Conservation (phyloP, 2,797 vertebrate genomes). For the Bradypus variegatus region DNA sequence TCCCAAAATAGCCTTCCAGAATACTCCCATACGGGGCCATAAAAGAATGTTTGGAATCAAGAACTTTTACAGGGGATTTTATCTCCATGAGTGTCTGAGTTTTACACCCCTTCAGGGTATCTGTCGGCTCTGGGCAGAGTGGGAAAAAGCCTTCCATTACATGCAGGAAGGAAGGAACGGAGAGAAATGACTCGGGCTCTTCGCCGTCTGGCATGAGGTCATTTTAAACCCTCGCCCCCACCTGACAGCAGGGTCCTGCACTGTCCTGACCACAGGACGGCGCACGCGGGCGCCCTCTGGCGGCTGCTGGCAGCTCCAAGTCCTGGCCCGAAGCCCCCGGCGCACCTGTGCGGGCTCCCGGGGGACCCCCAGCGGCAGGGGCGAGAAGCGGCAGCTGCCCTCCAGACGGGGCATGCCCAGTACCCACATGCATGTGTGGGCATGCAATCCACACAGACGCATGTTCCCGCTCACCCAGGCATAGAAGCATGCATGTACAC, state of each 20-base stretch:
- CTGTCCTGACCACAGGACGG: not conserved
- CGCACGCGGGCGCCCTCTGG: conserved; percentile 42
- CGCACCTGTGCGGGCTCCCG: not conserved
- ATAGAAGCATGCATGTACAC: not conserved
- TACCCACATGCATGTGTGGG: not conserved
- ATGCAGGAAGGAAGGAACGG: not conserved
- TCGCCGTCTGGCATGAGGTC: not conserved
- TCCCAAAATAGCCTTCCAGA: conserved; percentile 49
- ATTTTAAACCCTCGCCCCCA: not conserved
- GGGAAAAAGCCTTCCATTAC: conserved; percentile 7
- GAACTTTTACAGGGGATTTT: conserved; percentile 43
- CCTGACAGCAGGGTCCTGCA: not conserved
- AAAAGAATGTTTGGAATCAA: conserved; percentile 49
- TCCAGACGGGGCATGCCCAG: too few species aligned
- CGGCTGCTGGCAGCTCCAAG: not conserved
- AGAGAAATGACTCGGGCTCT: not conserved
- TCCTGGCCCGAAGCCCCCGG: not conserved
- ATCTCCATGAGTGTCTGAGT: conserved; percentile 25
- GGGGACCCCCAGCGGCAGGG: too few species aligned
- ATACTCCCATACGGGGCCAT: not conserved
- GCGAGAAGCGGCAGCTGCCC: not conserved
- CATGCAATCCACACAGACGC: not conserved
- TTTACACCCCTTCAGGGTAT: conserved; percentile 44
- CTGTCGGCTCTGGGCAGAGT: not conserved
- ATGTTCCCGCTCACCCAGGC: too few species aligned